Base-by-base conservation (phyloP, 2,888 invertebrate species). In the Sylvicola cinctus region DNA sequence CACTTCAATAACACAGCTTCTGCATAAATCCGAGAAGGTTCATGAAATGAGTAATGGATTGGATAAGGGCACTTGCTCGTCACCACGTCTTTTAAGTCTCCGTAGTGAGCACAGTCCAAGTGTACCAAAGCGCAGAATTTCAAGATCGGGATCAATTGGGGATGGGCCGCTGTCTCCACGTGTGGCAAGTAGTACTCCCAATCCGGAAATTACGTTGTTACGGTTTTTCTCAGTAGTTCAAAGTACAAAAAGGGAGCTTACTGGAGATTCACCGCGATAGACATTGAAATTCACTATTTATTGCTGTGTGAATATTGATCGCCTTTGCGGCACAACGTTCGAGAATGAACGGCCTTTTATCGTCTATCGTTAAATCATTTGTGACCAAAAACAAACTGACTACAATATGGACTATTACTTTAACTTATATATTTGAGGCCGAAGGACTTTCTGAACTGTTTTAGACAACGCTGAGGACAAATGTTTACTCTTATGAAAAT, bases 181-280 rank as follows among this genome's bases (percentile, higher is more conserved):
- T 8, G 5, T 29, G 3, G 30, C 23, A 10, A 20, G 29, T 3
- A 50, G 48, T 37, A 43, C 54, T n/a, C 45, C 55, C 17, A 55
- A 55, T 38, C 53, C 51, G 36, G 55, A 56, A 44, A 55, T 55
- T 2, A 52, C 58, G 1, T 46, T 58, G 23, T 34, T 57, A 10
- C 51, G 50, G 16, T 58, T 58, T 40, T 58, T 58, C 29, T 51
- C 53, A 4, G 34, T 36, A 3, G 31, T 32, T 12, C 33, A 33
- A 3, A 13, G 15, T 33, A 17, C 7, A 6, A 4, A 20, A 6
- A 20, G 20, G 8, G 20, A n/a, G n/a, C n/a, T n/a, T n/a, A 20
- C 20, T 20, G 8, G 20, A 20, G 8, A 4, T n/a, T n/a, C n/a
- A n/a, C n/a, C n/a, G n/a, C n/a, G n/a, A n/a, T n/a, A n/a, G n/a